Evolutionary conservation across 2,113 vertebrate genomes (phyloP).

Genomic region (Hirundichthys speculiger): DNA sequence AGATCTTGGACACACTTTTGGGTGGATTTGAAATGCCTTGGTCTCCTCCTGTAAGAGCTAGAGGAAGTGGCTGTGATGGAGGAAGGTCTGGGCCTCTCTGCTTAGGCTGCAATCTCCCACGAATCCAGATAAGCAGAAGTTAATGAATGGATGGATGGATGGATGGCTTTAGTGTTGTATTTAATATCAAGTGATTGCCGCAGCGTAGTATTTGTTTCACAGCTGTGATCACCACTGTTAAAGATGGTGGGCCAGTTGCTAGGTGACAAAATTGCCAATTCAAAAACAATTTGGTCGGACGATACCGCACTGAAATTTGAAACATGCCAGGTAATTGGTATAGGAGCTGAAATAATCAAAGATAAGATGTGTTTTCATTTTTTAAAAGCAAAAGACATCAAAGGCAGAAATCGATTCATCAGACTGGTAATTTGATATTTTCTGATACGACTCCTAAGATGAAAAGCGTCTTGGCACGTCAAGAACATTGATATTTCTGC

Average conservation of each 20-base stretch:
- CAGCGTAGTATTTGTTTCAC: slow-evolving; percentile 34
- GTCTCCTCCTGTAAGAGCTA: too few relatives aligned
- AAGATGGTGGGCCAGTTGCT: slow-evolving; percentile 72
- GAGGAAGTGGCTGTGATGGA: too few relatives aligned
- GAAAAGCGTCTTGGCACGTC: neutral
- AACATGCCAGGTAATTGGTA: slow-evolving; percentile 34
- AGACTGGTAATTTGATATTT: neutral
- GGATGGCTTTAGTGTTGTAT: neutral
- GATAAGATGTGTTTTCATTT: too few relatives aligned
- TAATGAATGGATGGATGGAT: too few relatives aligned
- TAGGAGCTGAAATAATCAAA: neutral
- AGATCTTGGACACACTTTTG: too few relatives aligned
- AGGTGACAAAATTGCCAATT: slow-evolving; percentile 69
- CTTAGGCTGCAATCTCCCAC: too few relatives aligned
- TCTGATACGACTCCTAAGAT: neutral
- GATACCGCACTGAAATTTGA: slow-evolving; percentile 38
- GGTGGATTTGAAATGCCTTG: too few relatives aligned
- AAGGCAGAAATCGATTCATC: slow-evolving; percentile 8
- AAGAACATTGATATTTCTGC: neutral
- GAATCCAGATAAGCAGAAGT: too few relatives aligned
- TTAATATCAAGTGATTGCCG: slow-evolving; percentile 22
- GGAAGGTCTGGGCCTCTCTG: too few relatives aligned
- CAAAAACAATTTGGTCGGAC: slow-evolving; percentile 51
- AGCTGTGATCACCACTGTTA: slow-evolving; percentile 52
- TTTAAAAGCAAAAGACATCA: neutral